These are phyloP conservation scores for Crossaster papposus DNA, from an alignment of 53 echinoderm and acorn worm species.

Conservation along the genomic window DNA sequence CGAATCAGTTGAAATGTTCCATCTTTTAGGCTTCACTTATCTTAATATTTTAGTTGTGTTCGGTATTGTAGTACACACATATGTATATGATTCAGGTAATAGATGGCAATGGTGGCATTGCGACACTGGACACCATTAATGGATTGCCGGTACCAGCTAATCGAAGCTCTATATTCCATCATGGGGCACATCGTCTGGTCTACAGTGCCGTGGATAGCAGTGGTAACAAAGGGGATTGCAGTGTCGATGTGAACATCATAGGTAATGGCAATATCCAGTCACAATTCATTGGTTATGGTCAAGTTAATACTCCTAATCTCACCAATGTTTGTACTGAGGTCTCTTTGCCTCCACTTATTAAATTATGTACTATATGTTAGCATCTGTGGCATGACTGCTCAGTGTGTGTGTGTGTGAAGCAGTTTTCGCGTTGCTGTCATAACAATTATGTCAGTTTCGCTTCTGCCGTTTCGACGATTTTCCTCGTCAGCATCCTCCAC, in stretches of 20 bases:
- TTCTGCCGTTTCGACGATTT: too few species aligned
- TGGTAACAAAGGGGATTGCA: slow-evolving; percentile 67
- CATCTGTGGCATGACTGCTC: too few species aligned
- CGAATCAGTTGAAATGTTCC: too few species aligned
- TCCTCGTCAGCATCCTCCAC: too few species aligned
- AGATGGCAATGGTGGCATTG: slow-evolving; percentile 28
- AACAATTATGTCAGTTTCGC: too few species aligned
- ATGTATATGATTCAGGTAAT: slow-evolving; percentile 11
- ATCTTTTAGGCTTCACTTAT: too few species aligned
- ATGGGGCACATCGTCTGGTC: slow-evolving; percentile 65
- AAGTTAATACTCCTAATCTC: not conserved
- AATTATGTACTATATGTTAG: too few species aligned
- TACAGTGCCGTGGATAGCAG: slow-evolving; percentile 68
- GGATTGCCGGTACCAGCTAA: slow-evolving; percentile 32
- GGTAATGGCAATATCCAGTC: slow-evolving; percentile 48
- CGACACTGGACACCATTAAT: slow-evolving; percentile 38
- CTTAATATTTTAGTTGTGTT: not conserved
- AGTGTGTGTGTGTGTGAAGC: too few species aligned
- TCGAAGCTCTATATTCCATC: slow-evolving; percentile 35
- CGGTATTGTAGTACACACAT: not conserved
- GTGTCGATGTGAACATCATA: slow-evolving; percentile 64
- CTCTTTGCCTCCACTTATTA: too few species aligned
- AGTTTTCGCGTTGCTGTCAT: too few species aligned
- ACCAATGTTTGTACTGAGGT: too few species aligned
- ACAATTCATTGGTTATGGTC: not conserved